Conservation (phyloP, 2,888 invertebrate species). For the Campoletis raptor region DNA sequence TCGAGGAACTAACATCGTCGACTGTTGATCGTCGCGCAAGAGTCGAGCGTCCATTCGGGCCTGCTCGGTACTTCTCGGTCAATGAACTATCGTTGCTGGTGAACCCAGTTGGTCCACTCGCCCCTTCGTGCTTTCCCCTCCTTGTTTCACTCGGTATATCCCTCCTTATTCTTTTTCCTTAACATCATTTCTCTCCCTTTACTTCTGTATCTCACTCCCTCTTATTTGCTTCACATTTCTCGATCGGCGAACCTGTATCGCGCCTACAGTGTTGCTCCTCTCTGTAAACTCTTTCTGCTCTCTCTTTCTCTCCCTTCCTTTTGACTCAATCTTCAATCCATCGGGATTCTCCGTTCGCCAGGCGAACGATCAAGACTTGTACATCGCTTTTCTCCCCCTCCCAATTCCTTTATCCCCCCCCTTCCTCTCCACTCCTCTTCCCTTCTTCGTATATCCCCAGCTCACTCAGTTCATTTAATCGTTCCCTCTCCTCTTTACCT, state of each 20-base stretch:
- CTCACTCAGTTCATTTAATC: slow-evolving; percentile 66
- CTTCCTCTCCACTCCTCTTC: background rate
- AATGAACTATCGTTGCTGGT: slow-evolving; percentile 84
- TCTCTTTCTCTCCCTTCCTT: slow-evolving; percentile 7
- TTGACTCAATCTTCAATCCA: slow-evolving; percentile 29
- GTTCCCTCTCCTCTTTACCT: slow-evolving; percentile 54
- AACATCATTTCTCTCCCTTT: background rate
- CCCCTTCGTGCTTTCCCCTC: slow-evolving; percentile 57
- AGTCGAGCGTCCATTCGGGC: slow-evolving; percentile 74
- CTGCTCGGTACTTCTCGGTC: slow-evolving; percentile 82
- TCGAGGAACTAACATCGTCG: slow-evolving; percentile 50
- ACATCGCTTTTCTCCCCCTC: slow-evolving; percentile 21
- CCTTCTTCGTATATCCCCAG: slow-evolving; percentile 28
- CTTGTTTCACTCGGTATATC: background rate
- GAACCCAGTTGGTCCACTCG: slow-evolving; percentile 85
- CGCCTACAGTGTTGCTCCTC: slow-evolving; percentile 48
- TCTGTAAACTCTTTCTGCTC: slow-evolving; percentile 20
- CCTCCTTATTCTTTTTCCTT: background rate
- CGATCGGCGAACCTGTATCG: slow-evolving; percentile 36
- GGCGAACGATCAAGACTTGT: slow-evolving; percentile 50
- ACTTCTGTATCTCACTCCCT: slow-evolving; percentile 5
- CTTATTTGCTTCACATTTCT: slow-evolving; percentile 30
- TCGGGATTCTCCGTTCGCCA: slow-evolving; percentile 56
- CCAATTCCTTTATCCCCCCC: background rate
- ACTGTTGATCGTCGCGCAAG: slow-evolving; percentile 55